Evolutionary conservation across 2,888 invertebrate genomes (phyloP), one percentile per base, ranked within the genome.

Genomic region (Timandra comae): DNA sequence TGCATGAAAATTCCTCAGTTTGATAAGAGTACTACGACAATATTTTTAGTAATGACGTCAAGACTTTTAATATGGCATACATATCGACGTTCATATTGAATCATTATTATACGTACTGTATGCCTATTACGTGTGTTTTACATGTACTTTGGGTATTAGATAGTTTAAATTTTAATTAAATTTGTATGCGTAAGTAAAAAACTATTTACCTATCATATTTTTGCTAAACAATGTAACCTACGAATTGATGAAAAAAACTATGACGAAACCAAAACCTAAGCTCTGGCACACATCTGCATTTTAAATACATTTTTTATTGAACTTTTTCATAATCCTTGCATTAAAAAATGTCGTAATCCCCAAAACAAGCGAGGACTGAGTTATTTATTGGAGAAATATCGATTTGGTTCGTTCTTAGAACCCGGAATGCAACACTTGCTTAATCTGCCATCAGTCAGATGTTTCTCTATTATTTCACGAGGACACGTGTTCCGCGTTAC

Each of bases 401-500:
- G 32, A 72, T 63, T 61, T 50, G 53, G 59, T 59, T 58, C 56
- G 53, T 82, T 84, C 82, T 70, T 46, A 64, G 80, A 82, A 82
- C 54, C 46, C 46, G 48, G 47, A 64, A 65, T 50, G 59, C 59
- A 64, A 69, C 82, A 82, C 82, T 82, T 79, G 79, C 71, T 70
- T 80, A 80, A 80, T 80, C 81, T 77, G 62, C 64, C 67, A 66
- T 62, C 73, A 59, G 61, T 56, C 65, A 68, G 67, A 70, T 69
- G 73, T 61, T 58, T 53, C 56, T 59, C 66, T 63, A 73, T 75
- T 77, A 76, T 75, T 74, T 63, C 57, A 47, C 43, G 27, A 37
- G 47, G 74, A 75, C 82, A 82, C 82, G 81, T 82, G 82, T 78
- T 71, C 43, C 42, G 46, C 55, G 50, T 65, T 69, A 36, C 43